Evolutionary conservation across 92 coral and sea anemone species (phyloP).

Genomic region (Palythoa grandiflora): DNA sequence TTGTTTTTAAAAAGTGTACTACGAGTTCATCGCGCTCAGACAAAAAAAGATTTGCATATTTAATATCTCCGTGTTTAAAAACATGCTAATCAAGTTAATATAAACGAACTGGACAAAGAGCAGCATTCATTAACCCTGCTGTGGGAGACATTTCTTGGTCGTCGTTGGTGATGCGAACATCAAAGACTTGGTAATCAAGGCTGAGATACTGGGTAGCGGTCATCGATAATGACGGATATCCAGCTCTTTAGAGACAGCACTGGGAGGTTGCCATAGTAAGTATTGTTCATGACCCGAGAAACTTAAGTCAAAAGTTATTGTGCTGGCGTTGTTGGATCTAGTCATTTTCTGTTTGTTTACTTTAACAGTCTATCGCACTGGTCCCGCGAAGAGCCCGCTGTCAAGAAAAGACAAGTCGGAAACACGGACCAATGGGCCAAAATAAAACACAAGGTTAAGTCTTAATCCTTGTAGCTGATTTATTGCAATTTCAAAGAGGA

Average conservation of each 20-base stretch:
- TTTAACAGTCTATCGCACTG: slow-evolving; percentile 86
- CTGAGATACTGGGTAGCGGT: neutral
- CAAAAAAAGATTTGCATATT: slow-evolving; percentile 22
- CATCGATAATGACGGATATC: slow-evolving; percentile 70
- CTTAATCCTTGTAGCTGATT: neutral
- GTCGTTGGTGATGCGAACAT: neutral
- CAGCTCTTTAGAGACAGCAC: slow-evolving; percentile 77
- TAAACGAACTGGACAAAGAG: neutral
- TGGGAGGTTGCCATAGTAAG: slow-evolving; percentile 85
- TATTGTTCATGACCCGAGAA: neutral
- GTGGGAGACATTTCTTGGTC: too few species aligned
- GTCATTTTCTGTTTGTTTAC: slow-evolving; percentile 37
- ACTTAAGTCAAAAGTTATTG: neutral
- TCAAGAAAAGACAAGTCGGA: slow-evolving; percentile 68
- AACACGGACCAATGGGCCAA: slow-evolving; percentile 98
- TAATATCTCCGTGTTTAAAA: neutral
- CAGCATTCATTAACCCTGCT: neutral
- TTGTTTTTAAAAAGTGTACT: too few species aligned
- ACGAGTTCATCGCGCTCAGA: too few species aligned
- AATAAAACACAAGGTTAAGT: slow-evolving; percentile 91
- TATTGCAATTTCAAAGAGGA: neutral
- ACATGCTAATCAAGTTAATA: slow-evolving; percentile 42
- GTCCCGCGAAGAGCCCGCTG: slow-evolving; percentile 94
- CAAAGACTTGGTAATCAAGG: neutral
- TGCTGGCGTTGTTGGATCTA: neutral